Evolutionary conservation across 2,888 invertebrate species (phyloP), one percentile per base, ranked within the genome.

Genomic region (Mesorhabditis spiculigera): DNA sequence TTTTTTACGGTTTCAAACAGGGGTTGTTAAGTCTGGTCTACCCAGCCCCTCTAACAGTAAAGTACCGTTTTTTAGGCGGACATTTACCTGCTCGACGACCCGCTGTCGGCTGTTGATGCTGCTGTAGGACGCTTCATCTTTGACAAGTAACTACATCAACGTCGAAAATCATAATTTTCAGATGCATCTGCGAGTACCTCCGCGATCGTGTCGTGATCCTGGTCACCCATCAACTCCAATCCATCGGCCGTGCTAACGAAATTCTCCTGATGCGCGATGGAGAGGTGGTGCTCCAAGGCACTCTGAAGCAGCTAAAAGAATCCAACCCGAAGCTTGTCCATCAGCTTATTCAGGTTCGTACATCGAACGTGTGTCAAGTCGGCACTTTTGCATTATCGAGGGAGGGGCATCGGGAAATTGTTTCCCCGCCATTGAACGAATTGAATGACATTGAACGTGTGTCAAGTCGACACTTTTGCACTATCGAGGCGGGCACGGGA

Each of bases 51-150:
- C n/a, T n/a, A n/a, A n/a, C n/a, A n/a, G n/a, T n/a, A 43, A 90
- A 50, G 6, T 50, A 50, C 58, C 10, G 2, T 50, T 50, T 50
- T 13, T 50, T 50, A 91, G 77, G 92, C 92, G 0, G 93, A 93
- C 79, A 91, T 94, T 76, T 94, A 93, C 86, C 87, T 93, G 63
- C 87, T 95, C 68, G 95, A 95, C 86, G 95, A 95, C 88, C 94
- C 95, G 0, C 88, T 95, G 58, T 92, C 93, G 73, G 94, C 94
- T 0, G 94, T 95, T n/a, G 95, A 95, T 87, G 90, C 93, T 0
- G 92, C 93, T 86, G 94, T 95, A 1, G 93, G 93, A 1, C 90
- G 92, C 4, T 92, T 93, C 87, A 89, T 95, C 78, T 95, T 94
- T 87, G 92, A 94, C 66, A 90, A 91, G 86, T 92, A 74, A 74